Percentiles rank a stretch among this genome's conserved stretches.
Evolutionary conservation across 37 sponge, comb jelly and placozoan genomes (phyloP).

Genomic region (Ephydatia muelleri): DNA sequence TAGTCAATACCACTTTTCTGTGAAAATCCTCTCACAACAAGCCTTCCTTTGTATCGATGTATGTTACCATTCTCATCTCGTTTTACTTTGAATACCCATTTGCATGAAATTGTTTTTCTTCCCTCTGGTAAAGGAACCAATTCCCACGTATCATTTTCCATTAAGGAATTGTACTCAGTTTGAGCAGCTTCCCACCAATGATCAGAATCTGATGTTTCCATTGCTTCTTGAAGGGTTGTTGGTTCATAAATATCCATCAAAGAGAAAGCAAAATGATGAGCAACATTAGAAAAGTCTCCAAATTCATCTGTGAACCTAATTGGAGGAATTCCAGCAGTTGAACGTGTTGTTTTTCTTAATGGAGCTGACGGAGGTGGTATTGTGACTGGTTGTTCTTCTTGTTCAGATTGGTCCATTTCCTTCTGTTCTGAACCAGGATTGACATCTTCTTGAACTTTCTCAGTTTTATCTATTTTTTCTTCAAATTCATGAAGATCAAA

Average conservation of each 20-base stretch:
- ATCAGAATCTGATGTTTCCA: constrained; percentile 24
- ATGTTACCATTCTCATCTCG: constrained; percentile 15
- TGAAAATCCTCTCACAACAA: constrained; percentile 48
- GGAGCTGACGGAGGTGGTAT: not conserved
- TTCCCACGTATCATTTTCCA: constrained; percentile 56
- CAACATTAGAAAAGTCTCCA: not conserved
- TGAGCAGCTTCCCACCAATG: constrained; percentile 60
- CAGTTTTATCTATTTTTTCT: not conserved
- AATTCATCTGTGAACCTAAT: not conserved
- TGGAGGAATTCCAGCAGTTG: not conserved
- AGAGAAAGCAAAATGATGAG: not conserved
- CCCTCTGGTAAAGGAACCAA: no score
- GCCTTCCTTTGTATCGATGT: constrained; percentile 33
- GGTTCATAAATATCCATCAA: constrained; percentile 3
- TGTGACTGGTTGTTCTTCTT: not conserved
- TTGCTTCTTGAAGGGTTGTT: constrained; percentile 36
- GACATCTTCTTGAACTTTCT: not conserved
- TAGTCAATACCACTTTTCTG: constrained; percentile 54
- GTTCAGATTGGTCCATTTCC: not conserved
- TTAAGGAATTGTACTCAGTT: constrained; percentile 44
- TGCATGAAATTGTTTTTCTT: constrained; percentile 42
- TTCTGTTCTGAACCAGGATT: no score
- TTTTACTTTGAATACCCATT: constrained; percentile 55
- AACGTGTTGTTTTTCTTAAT: not conserved
- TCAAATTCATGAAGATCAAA: not conserved